Conservation (phyloP, 2,888 invertebrate genomes). For the Tethea ocularis region DNA sequence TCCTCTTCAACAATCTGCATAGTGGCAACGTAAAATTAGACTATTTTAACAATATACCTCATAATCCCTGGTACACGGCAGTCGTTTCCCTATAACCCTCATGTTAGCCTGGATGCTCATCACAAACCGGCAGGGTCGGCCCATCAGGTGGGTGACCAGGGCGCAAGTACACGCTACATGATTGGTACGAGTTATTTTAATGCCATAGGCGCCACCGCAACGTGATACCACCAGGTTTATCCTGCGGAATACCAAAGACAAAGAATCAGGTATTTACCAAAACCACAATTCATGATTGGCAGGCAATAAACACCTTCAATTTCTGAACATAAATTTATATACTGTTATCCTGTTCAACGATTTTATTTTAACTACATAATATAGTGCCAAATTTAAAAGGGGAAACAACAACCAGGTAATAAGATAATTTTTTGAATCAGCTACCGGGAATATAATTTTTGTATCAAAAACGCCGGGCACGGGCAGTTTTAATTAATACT, state of each 20-base stretch:
- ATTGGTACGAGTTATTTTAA: conserved; percentile 86
- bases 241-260: conserved; percentile 31
- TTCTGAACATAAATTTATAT: too few relatives aligned
- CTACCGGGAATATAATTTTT: too few relatives aligned
- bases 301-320: too few relatives aligned
- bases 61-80: conserved; percentile 85
- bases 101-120: conserved; percentile 89
- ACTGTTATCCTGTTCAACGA: too few relatives aligned
- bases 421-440: too few relatives aligned
- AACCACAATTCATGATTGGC: too few relatives aligned
- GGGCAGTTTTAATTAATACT: not conserved
- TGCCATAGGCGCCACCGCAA: conserved; percentile 86
- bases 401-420: too few relatives aligned
- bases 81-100: conserved; percentile 87
- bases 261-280: not conserved
- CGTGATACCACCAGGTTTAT: conserved; percentile 55
- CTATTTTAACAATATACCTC: conserved; percentile 74
- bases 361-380: too few relatives aligned
- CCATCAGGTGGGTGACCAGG: conserved; percentile 86
- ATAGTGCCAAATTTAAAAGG: too few relatives aligned
- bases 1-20: too few relatives aligned
- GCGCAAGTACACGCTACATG: conserved; percentile 86
- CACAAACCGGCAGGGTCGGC: conserved; percentile 88
- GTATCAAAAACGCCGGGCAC: too few relatives aligned
- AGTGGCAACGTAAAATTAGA: too few relatives aligned